These are phyloP conservation scores for Drosophila funebris DNA, from an alignment of 1,140 invertebrate species.

Conservation along the genomic window DNA sequence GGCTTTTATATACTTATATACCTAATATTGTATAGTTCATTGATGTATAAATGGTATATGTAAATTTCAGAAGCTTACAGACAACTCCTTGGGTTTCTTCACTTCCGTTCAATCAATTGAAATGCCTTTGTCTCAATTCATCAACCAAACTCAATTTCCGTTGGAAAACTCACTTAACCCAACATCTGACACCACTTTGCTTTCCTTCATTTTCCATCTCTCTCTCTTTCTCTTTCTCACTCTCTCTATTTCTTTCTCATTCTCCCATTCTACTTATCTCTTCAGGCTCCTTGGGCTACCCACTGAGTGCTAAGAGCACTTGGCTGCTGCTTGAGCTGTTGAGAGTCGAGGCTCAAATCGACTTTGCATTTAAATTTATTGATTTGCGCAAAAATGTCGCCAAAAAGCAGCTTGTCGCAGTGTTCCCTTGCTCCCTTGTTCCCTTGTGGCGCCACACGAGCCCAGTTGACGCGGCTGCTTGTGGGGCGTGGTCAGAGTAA, in stretches of 20 bases:
- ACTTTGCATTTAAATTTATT: conserved; percentile 60
- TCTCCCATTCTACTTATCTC: not conserved
- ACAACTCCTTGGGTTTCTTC: not conserved
- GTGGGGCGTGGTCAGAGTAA: conserved; percentile 17
- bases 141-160: conserved; percentile 31
- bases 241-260: not conserved
- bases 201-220: not conserved
- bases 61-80: too few species aligned
- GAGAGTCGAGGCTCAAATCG: conserved; percentile 13
- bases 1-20: too few species aligned
- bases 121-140: conserved; percentile 17
- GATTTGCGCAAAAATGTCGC: conserved; percentile 41
- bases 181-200: not conserved
- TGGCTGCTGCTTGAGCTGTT: not conserved
- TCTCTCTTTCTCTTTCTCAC: not conserved
- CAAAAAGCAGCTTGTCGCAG: not conserved
- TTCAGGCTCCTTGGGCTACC: not conserved
- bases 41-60: too few species aligned
- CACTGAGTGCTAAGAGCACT: conserved; percentile 6
- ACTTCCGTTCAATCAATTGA: not conserved
- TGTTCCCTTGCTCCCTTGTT: not conserved
- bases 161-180: conserved; percentile 30
- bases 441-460: conserved; percentile 14
- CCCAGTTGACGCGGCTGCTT: not conserved
- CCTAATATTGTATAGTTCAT: too few species aligned